Evolutionary conservation across 2,888 invertebrate genomes (phyloP).

Genomic region (Lasioglossum pauxillum): DNA sequence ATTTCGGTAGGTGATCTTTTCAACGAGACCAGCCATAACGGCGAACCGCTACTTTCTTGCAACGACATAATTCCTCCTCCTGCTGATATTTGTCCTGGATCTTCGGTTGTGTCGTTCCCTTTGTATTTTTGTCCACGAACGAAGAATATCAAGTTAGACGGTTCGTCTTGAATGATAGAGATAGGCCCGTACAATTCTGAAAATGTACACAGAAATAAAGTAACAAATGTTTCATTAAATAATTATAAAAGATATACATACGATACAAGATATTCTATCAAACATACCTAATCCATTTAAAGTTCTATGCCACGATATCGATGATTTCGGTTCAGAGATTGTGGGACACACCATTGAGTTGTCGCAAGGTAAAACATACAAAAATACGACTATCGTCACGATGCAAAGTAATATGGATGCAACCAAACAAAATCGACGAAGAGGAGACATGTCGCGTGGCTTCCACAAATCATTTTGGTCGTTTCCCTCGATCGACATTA

Average conservation of each 20-base stretch:
- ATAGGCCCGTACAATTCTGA: slow-evolving; percentile 82
- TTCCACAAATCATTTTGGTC: slow-evolving; percentile 80
- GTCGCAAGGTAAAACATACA: slow-evolving; percentile 91
- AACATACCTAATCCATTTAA: slow-evolving; percentile 83
- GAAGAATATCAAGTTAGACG: slow-evolving; percentile 89
- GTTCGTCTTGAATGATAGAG: slow-evolving; percentile 76
- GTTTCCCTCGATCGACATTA: slow-evolving; percentile 80
- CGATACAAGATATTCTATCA: slow-evolving; percentile 6
- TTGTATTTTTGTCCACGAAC: slow-evolving; percentile 86
- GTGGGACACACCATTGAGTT: slow-evolving; percentile 88
- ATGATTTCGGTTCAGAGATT: slow-evolving; percentile 72
- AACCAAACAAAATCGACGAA: slow-evolving; percentile 89
- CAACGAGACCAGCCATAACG: slow-evolving; percentile 91
- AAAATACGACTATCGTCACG: slow-evolving; percentile 89
- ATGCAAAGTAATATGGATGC: slow-evolving; percentile 90
- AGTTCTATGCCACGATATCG: slow-evolving; percentile 83
- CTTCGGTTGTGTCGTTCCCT: slow-evolving; percentile 67
- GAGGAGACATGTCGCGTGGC: slow-evolving; percentile 87
- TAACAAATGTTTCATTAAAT: neutral
- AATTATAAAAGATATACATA: neutral
- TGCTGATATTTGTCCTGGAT: slow-evolving; percentile 80
- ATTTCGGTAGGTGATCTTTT: slow-evolving; percentile 89
- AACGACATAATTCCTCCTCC: slow-evolving; percentile 89
- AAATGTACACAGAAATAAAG: slow-evolving; percentile 48
- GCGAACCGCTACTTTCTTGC: slow-evolving; percentile 89